Conservation (phyloP, 2,797 vertebrate genomes). For the Megaceryle alcyon region DNA sequence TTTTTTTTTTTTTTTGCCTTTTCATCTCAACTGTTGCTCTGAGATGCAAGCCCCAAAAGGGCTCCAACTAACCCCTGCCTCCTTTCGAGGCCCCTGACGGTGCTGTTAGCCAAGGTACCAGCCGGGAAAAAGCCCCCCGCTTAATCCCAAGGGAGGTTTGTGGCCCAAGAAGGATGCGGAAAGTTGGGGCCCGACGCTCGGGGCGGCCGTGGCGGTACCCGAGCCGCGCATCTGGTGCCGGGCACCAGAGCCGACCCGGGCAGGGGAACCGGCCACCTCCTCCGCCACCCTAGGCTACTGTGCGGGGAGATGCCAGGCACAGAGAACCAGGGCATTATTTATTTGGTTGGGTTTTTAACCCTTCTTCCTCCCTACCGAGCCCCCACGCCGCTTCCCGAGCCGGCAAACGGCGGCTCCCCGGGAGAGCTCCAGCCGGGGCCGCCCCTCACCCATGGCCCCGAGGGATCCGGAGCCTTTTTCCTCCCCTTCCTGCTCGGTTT, state of each 20-base stretch:
- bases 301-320: neutral
- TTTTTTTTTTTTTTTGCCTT: neutral
- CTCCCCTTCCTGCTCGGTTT: neutral
- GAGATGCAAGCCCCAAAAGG: neutral
- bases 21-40: neutral
- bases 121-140: neutral
- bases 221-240: neutral
- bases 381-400: neutral
- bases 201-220: neutral
- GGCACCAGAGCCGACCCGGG: neutral
- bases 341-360: too few relatives aligned
- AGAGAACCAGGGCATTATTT: rapidly evolving
- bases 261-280: neutral
- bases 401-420: neutral
- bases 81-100: neutral
- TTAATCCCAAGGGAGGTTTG: neutral
- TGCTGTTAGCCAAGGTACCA: neutral
- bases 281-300: neutral
- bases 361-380: neutral
- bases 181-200: neutral
- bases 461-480: neutral
- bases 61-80: neutral
- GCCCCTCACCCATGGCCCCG: neutral
- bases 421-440: neutral
- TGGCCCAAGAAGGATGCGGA: neutral